Evolutionary conservation across 2,113 vertebrate species (phyloP).

Genomic region (Noctilio leporinus): DNA sequence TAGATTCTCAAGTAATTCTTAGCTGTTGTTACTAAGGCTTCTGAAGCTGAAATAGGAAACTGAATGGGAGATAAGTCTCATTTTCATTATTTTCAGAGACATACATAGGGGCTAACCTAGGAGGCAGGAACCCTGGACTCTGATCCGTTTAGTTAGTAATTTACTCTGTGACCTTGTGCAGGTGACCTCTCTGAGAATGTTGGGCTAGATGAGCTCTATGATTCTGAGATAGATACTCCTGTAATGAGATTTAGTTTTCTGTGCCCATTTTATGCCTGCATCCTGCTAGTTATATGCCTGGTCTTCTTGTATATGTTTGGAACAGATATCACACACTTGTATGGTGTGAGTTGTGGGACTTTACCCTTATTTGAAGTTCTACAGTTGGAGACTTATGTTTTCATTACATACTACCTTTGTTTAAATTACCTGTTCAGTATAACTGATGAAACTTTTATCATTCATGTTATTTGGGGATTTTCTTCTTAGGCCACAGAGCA

Average conservation of each 20-base stretch:
- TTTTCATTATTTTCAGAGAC: neutral
- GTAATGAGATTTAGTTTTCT: neutral
- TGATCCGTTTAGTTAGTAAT: neutral
- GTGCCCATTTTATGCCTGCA: neutral
- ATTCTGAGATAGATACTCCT: neutral
- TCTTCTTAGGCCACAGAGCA: neutral
- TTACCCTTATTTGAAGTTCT: conserved; percentile 21
- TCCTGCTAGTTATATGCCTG: neutral
- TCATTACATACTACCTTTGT: neutral
- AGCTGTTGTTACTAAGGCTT: neutral
- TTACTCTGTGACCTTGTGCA: neutral
- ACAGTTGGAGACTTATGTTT: neutral
- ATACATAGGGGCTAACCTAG: neutral
- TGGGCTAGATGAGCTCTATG: neutral
- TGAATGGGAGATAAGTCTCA: neutral
- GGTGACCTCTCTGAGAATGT: neutral
- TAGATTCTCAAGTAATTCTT: conserved; percentile 2
- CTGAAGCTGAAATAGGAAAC: neutral
- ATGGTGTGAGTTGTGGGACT: neutral
- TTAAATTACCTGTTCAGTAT: conserved; percentile 3
- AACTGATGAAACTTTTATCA: neutral
- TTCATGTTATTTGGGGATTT: neutral
- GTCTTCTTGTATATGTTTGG: neutral
- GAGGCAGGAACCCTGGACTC: neutral
- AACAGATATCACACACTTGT: neutral